Conservation (phyloP, 2,888 invertebrate genomes). For the Cistogaster globosa region DNA sequence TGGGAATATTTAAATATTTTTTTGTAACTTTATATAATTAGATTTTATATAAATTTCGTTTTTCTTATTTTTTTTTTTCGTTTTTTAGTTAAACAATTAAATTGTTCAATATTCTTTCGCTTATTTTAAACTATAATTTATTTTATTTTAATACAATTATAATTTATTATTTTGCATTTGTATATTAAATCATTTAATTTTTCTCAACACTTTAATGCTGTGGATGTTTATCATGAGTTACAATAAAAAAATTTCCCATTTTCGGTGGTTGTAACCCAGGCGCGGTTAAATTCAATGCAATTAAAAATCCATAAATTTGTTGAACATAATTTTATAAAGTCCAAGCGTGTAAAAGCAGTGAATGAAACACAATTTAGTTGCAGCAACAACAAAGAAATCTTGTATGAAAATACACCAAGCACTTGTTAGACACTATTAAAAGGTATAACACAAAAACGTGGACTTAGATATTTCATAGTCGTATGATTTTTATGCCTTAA, state of each 20-base stretch:
- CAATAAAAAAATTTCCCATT: neutral
- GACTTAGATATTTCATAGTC: too few species aligned
- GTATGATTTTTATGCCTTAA: too few species aligned
- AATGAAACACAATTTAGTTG: neutral
- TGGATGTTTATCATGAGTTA: neutral
- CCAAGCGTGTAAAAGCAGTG: constrained; percentile 26
- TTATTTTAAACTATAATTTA: constrained; percentile 42
- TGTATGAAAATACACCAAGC: constrained; percentile 8
- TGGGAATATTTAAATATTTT: constrained; percentile 12
- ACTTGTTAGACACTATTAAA: constrained; percentile 12
- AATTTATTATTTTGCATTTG: constrained; percentile 65
- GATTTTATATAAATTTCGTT: neutral
- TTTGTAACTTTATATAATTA: neutral
- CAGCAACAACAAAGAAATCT: constrained; percentile 11
- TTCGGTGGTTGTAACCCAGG: constrained; percentile 15
- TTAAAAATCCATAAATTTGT: constrained; percentile 70
- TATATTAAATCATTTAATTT: constrained; percentile 57
- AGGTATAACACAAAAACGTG: too few species aligned
- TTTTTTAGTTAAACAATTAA: neutral
- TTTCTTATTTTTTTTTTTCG: neutral
- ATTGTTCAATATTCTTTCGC: neutral
- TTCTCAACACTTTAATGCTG: constrained; percentile 40
- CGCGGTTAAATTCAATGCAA: constrained; percentile 69
- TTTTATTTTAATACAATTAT: constrained; percentile 51
- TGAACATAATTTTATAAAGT: constrained; percentile 64